Evolutionary conservation across 1,140 invertebrate genomes (phyloP).

Genomic region (Cylas formicarius): DNA sequence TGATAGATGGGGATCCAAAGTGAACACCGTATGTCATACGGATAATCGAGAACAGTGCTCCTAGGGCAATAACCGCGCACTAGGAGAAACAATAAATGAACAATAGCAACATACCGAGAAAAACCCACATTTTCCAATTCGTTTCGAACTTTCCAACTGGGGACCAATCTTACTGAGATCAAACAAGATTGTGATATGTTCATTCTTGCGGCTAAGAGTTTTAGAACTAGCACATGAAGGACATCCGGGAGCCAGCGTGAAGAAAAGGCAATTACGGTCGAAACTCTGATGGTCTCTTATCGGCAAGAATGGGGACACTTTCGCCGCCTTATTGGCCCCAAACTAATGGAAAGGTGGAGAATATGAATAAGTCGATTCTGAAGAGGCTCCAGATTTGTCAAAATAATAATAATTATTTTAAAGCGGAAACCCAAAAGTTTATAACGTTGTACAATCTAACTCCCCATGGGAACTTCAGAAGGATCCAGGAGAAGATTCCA

Average conservation of each 20-base stretch:
- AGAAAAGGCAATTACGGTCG: conserved; percentile 32
- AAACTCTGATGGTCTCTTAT: conserved; percentile 42
- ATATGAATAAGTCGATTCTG: conserved; percentile 34
- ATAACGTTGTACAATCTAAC: conserved; percentile 37
- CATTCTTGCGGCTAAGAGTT: conserved; percentile 14
- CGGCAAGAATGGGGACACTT: conserved; percentile 33
- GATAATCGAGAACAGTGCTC: conserved; percentile 12
- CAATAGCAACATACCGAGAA: conserved; percentile 7
- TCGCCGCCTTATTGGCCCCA: conserved; percentile 31
- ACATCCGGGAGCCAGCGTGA: conserved; percentile 32
- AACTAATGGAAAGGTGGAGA: conserved; percentile 37
- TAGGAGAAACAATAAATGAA: conserved; percentile 8
- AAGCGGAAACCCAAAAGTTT: conserved; percentile 27
- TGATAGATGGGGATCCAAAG: neutral
- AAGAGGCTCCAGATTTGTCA: conserved; percentile 23
- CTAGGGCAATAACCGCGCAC: conserved; percentile 14
- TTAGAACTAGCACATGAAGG: conserved; percentile 34
- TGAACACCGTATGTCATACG: conserved; percentile 11
- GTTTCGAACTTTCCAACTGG: conserved; percentile 16
- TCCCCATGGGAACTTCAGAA: conserved; percentile 33
- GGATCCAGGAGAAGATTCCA: conserved; percentile 33
- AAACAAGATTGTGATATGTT: conserved; percentile 33
- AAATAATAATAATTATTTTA: conserved; percentile 18
- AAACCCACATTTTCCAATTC: conserved; percentile 24
- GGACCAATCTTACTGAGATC: conserved; percentile 14